phyloP scores from a whole-genome alignment of 2,113 vertebrate species.

The Zapornia atra region DNA sequence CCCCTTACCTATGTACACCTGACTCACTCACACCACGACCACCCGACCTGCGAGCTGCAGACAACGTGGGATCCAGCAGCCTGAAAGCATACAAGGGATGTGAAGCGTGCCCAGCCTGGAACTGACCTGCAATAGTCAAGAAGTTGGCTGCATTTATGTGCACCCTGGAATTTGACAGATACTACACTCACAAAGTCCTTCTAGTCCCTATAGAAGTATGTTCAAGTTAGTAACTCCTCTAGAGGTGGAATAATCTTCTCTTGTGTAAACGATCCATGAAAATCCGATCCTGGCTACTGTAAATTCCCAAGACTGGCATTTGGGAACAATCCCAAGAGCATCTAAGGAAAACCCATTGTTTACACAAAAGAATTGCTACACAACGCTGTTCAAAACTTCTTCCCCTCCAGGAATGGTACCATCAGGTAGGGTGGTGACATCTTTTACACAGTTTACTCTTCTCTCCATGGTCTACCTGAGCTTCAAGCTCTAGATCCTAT shows the following conservation, averaged over 20 bases:
- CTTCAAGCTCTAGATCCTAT: neutral
- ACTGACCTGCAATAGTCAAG: neutral
- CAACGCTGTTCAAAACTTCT: neutral
- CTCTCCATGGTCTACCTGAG: neutral
- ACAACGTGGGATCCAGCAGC: neutral
- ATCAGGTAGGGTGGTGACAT: neutral
- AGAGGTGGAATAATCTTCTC: neutral
- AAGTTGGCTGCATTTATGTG: neutral
- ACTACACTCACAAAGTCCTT: neutral
- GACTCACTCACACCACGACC: neutral
- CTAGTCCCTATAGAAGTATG: neutral
- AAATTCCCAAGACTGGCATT: neutral
- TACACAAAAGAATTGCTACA: neutral
- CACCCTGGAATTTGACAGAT: neutral
- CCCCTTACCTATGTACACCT: constrained; percentile 3
- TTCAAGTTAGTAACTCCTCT: neutral
- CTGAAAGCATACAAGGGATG: neutral
- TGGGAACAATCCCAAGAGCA: neutral
- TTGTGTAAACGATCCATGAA: neutral
- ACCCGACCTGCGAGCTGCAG: neutral
- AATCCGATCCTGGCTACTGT: neutral
- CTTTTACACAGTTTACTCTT: neutral
- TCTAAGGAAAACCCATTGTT: neutral
- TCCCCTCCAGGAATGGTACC: neutral
- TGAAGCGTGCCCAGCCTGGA: neutral